These are phyloP conservation scores for Neogale vison DNA, from an alignment of 2,113 vertebrate genomes.

Conservation along the genomic window DNA sequence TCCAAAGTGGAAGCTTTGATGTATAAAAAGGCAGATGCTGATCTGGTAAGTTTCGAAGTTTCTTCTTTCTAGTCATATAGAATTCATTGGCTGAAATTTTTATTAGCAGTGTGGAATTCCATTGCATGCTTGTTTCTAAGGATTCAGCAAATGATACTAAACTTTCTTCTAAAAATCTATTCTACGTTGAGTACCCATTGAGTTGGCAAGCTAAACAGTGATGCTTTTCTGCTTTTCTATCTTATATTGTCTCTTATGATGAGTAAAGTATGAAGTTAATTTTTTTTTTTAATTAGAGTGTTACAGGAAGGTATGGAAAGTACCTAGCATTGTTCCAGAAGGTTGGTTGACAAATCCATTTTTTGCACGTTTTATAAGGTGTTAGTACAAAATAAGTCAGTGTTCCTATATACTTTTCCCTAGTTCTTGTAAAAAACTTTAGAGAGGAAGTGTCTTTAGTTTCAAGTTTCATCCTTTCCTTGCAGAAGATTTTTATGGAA, in stretches of 20 bases:
- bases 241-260: neutral
- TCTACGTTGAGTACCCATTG: neutral
- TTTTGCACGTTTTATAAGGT: neutral
- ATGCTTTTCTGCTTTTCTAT: neutral
- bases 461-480: neutral
- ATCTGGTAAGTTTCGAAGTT: constrained; percentile 87
- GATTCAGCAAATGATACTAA: neutral
- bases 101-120: neutral
- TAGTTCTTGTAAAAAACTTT: neutral
- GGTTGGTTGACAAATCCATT: neutral
- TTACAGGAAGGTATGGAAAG: neutral
- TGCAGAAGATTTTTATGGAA: neutral
- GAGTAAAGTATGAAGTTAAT: neutral
- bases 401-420: neutral
- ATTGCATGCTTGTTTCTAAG: neutral
- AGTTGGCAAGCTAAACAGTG: neutral
- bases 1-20: constrained; percentile 90
- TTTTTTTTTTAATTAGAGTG: neutral
- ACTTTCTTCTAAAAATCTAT: neutral
- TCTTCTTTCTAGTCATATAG: neutral
- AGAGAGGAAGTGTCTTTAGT: neutral
- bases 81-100: neutral
- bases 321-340: neutral
- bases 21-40: constrained; percentile 87
- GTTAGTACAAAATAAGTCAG: neutral